phyloP scores from a whole-genome alignment of 2,113 vertebrate species.

The Donacobius atricapilla region DNA sequence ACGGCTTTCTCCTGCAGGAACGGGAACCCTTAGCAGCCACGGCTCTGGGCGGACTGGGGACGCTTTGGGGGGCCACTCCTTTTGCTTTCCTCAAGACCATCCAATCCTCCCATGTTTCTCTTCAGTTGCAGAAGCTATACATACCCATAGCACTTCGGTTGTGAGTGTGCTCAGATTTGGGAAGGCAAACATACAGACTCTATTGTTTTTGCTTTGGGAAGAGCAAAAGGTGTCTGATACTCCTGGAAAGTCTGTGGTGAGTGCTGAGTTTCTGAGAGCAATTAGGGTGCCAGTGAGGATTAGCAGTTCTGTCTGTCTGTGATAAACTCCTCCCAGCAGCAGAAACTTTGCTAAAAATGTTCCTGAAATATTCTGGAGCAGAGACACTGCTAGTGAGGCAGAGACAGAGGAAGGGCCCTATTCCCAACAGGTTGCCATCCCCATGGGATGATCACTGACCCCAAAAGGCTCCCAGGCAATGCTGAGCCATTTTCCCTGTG shows the following conservation, averaged over 20 bases:
- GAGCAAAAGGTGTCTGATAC: background rate
- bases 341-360: background rate
- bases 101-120: background rate
- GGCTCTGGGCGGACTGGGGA: rapidly evolving
- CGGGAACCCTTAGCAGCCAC: background rate
- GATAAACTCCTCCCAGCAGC: background rate
- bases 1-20: background rate
- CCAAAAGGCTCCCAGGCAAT: background rate
- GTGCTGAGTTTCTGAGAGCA: background rate
- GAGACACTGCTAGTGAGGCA: rapidly evolving
- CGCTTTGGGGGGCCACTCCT: background rate
- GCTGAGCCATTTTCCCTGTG: rapidly evolving
- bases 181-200: background rate
- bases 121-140: rapidly evolving
- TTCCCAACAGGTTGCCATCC: background rate
- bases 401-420: background rate
- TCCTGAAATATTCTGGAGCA: background rate
- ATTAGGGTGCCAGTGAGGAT: background rate
- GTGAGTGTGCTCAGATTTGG: background rate
- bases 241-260: background rate
- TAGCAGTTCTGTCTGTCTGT: background rate
- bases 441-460: background rate
- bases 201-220: background rate
- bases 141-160: background rate
- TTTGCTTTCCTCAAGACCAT: background rate